Conservation (phyloP, 2,888 invertebrate genomes). For the Drosophila testacea region DNA sequence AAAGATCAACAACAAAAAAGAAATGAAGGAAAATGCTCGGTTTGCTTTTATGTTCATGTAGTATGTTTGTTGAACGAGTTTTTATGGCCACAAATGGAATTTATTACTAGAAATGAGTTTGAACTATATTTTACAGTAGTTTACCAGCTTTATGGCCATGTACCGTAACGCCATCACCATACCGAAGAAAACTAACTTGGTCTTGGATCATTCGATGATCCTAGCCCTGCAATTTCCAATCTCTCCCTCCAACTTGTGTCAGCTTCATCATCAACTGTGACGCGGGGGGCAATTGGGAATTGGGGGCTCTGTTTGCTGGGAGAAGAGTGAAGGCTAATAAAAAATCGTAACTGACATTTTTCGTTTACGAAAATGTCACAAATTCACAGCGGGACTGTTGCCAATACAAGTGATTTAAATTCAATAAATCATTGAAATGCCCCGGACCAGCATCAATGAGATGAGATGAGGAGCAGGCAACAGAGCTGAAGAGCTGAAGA, state of each 20-base stretch:
- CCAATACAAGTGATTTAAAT: slow-evolving; percentile 85
- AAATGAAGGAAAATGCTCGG: slow-evolving; percentile 23
- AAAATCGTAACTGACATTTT: slow-evolving; percentile 84
- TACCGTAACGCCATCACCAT: slow-evolving; percentile 70
- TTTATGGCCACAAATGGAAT: slow-evolving; percentile 67
- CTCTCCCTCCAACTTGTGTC: slow-evolving; percentile 1
- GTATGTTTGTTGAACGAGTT: slow-evolving; percentile 64
- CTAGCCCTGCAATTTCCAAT: slow-evolving; percentile 52
- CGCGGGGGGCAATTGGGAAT: slow-evolving; percentile 9
- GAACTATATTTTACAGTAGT: slow-evolving; percentile 81
- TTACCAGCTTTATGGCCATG: slow-evolving; percentile 69
- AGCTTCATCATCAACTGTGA: slow-evolving; percentile 2
- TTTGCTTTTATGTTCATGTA: slow-evolving; percentile 47
- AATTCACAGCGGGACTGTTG: slow-evolving; percentile 84
- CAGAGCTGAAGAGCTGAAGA: slow-evolving; percentile 48
- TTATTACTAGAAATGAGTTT: slow-evolving; percentile 73
- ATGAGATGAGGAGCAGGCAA: slow-evolving; percentile 60
- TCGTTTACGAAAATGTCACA: slow-evolving; percentile 85
- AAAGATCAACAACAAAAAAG: neutral
- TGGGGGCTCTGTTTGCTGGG: slow-evolving; percentile 18
- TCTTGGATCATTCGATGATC: slow-evolving; percentile 25
- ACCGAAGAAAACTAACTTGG: neutral
- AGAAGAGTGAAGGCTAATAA: slow-evolving; percentile 71
- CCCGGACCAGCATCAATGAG: slow-evolving; percentile 32
- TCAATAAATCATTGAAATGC: slow-evolving; percentile 84